A percentile compares a stretch with the other conserved stretches of the same genome.
phyloP scores from a whole-genome alignment of 1,140 invertebrate species.

The Cyclargus thomasi region DNA sequence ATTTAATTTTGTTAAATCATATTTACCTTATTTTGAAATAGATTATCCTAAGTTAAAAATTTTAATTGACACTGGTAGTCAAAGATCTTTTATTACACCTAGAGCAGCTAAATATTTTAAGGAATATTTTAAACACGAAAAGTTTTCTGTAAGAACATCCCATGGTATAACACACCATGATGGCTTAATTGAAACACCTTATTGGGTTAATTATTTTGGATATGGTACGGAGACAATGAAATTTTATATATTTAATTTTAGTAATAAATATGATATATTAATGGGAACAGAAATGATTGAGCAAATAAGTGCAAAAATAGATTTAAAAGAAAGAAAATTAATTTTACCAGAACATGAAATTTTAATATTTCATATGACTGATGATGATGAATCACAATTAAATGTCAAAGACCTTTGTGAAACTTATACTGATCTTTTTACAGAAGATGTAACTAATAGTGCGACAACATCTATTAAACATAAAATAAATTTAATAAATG shows the following conservation, averaged over 20 bases:
- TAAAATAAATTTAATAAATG: constrained; percentile 18
- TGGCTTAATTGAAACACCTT: constrained; percentile 19
- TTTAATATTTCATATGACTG: constrained; percentile 22
- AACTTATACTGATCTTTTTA: constrained; percentile 25
- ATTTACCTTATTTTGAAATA: constrained; percentile 28
- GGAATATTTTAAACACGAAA: constrained; percentile 20
- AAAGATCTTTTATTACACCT: constrained; percentile 24
- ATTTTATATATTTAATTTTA: constrained; percentile 24
- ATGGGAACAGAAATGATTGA: constrained; percentile 23
- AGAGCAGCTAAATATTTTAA: constrained; percentile 22
- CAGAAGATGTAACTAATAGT: constrained; percentile 25
- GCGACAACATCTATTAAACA: constrained; percentile 26
- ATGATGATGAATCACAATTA: constrained; percentile 16
- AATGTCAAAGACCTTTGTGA: constrained; percentile 23
- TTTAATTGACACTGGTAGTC: constrained; percentile 25
- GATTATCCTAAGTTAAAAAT: constrained; percentile 23
- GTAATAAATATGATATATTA: constrained; percentile 21
- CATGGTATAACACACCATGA: constrained; percentile 15
- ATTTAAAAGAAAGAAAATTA: constrained; percentile 20
- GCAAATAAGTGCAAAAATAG: constrained; percentile 11
- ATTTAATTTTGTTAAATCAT: constrained; percentile 30
- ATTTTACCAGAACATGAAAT: constrained; percentile 2
- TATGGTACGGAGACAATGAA: constrained; percentile 11
- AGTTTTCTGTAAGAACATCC: constrained; percentile 22
- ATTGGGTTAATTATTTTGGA: constrained; percentile 19